Conservation (phyloP, 1,140 invertebrate genomes). For the Varroa destructor region DNA sequence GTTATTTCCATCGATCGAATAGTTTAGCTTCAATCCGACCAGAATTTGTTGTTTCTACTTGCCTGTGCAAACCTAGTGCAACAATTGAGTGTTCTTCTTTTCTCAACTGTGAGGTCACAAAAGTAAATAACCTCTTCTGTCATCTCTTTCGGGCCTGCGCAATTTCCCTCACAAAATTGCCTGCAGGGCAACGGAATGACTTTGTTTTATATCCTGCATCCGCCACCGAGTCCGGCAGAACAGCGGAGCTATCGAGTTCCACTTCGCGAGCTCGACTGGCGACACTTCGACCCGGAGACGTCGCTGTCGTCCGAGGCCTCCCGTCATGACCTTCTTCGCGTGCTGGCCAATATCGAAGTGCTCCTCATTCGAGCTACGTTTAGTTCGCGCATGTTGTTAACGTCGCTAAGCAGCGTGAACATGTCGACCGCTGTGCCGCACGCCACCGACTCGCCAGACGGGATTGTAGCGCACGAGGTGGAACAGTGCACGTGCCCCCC, state of each 20-base stretch:
- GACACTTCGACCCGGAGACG: conserved; percentile 34
- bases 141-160: no score
- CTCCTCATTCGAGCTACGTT: conserved; percentile 73
- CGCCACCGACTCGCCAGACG: conserved; percentile 44
- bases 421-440: conserved; percentile 59
- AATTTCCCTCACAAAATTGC: no score
- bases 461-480: conserved; percentile 47
- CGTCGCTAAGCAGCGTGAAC: conserved; percentile 58
- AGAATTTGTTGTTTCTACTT: neutral
- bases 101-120: no score
- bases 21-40: neutral
- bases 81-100: no score
- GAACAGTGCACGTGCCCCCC: conserved; percentile 69
- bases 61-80: no score
- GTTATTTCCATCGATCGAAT: conserved; percentile 1
- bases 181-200: conserved; percentile 35
- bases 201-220: conserved; percentile 34
- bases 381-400: conserved; percentile 53
- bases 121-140: no score
- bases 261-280: conserved; percentile 34
- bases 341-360: conserved; percentile 62
- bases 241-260: conserved; percentile 34
- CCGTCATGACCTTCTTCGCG: conserved; percentile 63
- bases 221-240: conserved; percentile 34
- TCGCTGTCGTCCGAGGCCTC: conserved; percentile 43